Percentiles rank a stretch among this genome's conserved stretches.
Evolutionary conservation across 2,797 vertebrate genomes (phyloP).

Genomic region (Anisognathus igniventris): DNA sequence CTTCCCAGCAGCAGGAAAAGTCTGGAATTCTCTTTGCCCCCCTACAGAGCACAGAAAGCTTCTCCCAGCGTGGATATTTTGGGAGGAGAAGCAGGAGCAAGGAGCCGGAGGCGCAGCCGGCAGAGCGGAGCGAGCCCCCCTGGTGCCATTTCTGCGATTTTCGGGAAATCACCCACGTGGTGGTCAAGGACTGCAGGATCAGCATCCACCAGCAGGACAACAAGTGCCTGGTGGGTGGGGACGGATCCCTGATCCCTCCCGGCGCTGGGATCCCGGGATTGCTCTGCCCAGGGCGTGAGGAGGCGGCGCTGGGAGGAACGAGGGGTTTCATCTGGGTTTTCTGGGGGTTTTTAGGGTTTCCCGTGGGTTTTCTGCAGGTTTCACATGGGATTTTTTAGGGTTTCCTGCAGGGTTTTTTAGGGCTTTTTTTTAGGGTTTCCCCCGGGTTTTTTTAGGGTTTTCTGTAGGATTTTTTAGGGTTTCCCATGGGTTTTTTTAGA

Average conservation of each 20-base stretch:
- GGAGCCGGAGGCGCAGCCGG: background rate
- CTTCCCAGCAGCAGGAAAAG: background rate
- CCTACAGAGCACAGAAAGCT: background rate
- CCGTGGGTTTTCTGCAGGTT: no score
- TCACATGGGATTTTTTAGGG: no score
- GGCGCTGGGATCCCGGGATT: background rate
- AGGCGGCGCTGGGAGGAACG: no score
- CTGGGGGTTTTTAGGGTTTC: background rate
- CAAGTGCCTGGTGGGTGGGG: conserved; percentile 80
- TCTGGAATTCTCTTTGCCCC: background rate
- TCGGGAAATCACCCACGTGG: conserved; percentile 87
- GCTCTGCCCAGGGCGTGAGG: no score
- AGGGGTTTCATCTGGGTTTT: background rate
- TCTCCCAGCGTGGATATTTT: background rate
- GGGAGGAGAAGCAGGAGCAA: conserved; percentile 59
- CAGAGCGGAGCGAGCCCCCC: background rate
- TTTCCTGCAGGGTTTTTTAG: no score
- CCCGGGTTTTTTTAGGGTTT: no score
- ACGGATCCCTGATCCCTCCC: no score
- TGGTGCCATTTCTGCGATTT: conserved; percentile 89
- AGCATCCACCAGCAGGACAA: conserved; percentile 87
- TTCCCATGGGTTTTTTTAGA: background rate
- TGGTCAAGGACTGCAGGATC: conserved; percentile 75
- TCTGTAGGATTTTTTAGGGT: background rate
- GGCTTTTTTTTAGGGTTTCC: background rate